Conservation (phyloP, 2,113 vertebrate genomes). For the Myocastor coypus region DNA sequence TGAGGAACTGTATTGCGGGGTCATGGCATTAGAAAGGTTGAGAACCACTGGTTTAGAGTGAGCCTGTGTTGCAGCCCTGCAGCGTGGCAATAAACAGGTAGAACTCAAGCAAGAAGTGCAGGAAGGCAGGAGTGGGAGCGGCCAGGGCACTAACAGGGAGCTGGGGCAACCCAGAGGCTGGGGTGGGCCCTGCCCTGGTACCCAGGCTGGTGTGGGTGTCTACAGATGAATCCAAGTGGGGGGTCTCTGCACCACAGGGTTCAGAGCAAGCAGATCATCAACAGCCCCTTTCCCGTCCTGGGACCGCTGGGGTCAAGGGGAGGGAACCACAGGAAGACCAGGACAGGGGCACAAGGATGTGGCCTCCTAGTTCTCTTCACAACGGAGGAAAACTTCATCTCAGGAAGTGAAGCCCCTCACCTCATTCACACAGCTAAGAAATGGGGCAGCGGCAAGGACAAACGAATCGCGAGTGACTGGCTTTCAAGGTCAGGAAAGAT, state of each 20-base stretch:
- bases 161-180: background rate
- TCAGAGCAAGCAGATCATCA: background rate
- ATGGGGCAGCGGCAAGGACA: background rate
- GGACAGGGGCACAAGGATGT: background rate
- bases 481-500: background rate
- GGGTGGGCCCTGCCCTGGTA: background rate
- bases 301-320: background rate
- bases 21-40: no score
- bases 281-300: background rate
- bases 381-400: background rate
- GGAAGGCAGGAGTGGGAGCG: background rate
- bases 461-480: background rate
- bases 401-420: constrained; percentile 27
- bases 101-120: background rate
- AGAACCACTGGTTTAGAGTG: no score
- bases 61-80: background rate
- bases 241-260: background rate
- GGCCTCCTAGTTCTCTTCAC: background rate
- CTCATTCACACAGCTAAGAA: constrained; percentile 31
- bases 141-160: no score
- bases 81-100: background rate
- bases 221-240: background rate
- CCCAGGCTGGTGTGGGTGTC: background rate
- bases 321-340: background rate
- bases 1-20: no score